Base-by-base conservation (phyloP, 2,113 vertebrate species). In the Siphamia tubifer region DNA sequence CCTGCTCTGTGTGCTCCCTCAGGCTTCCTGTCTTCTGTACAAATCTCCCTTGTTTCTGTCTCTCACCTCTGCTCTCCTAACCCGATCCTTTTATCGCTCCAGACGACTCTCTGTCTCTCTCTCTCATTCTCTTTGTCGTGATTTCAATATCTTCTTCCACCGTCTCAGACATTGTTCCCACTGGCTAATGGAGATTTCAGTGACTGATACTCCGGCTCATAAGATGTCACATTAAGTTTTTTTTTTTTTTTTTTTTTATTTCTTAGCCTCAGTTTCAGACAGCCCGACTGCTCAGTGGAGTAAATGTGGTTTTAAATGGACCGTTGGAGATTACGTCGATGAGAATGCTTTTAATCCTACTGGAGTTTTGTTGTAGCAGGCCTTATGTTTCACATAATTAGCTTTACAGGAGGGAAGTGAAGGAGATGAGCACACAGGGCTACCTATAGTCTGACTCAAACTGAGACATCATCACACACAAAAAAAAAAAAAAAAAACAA, bases 331-430 rank as follows among this genome's bases (percentile, higher is more conserved):
- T 76, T 42, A 67, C 74, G 58, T 81, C 44, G 30, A 51, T 36
- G 21, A 62, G 68, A 74, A 58, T 62, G 80, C 55, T 84, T 78
- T 85, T 71, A 82, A 74, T 86, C 70, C 60, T 49, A 52, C 24
- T n/a, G n/a, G 17, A 66, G 67, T 38, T 40, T 20, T 43, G 27
- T 52, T 73, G 54, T 24, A 30, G 25, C 8, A 2, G 19, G 35
- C 32, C 19, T 76, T 64, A 51, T 66, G 60, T 54, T 75, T 52
- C 66, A 63, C 24, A 25, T 87, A 81, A 90, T 85, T 83, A 77
- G 61, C 58, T 84, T 77, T 51, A 51, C 35, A 68, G 21, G 43
- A n/a, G 8, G 34, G 57, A 31, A 36, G 43, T 62, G 42, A 55
- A 8, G 32, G 61, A 44, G 58, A 45, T 45, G 30, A 48, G n/a